These are phyloP conservation scores for Barnardius zonarius DNA, from an alignment of 2,113 vertebrate genomes.

Conservation along the genomic window DNA sequence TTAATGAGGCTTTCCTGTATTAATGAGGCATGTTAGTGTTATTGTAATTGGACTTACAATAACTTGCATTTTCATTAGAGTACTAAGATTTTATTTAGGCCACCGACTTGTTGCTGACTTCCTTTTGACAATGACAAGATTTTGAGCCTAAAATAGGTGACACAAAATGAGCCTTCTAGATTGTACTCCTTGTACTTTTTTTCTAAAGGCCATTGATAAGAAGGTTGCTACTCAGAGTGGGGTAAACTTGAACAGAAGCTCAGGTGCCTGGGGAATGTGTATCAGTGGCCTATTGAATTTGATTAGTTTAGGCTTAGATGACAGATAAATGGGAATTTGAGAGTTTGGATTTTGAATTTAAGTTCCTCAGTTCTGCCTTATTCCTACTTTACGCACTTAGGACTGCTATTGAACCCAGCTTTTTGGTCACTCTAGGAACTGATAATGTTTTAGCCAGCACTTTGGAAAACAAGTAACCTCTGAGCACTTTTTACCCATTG, in stretches of 20 bases:
- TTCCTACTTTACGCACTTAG: not conserved
- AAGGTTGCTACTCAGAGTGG: not conserved
- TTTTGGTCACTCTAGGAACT: not conserved
- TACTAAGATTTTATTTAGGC: not conserved
- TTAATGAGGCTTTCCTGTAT: not conserved
- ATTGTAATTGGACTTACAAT: not conserved
- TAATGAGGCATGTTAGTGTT: not conserved
- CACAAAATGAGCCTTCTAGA: not conserved
- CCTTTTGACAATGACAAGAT: not conserved
- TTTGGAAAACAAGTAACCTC: not conserved
- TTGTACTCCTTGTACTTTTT: not conserved
- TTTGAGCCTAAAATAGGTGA: not conserved
- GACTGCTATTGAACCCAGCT: not conserved
- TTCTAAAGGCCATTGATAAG: not conserved
- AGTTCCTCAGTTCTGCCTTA: not conserved
- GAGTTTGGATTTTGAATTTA: not conserved
- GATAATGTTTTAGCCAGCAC: not conserved
- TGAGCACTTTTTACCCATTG: not conserved
- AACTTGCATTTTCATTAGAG: not conserved
- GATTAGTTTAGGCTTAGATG: not conserved
- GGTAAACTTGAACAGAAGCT: not conserved
- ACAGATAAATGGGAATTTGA: not conserved
- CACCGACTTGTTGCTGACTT: not conserved
- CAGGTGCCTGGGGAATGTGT: not conserved
- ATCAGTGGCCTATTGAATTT: not conserved